Base-by-base conservation (phyloP, 2,113 vertebrate species). In the Callopanchax toddi region DNA sequence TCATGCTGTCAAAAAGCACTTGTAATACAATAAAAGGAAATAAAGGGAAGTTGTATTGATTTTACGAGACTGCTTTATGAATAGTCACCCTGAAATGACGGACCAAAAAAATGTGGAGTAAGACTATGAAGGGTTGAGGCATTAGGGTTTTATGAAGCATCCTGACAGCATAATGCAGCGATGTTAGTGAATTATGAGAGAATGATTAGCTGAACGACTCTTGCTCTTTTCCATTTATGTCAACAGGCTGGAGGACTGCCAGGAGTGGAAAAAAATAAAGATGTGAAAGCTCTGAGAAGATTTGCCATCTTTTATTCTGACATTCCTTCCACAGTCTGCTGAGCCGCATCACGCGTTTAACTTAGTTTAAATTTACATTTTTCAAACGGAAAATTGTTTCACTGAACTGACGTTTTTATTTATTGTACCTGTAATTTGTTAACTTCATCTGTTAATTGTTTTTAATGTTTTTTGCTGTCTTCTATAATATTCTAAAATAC, bases 241-340 rank as follows among this genome's bases (percentile, higher is more conserved):
- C 63, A 78, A 48, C 83, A 86, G 85, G 63, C 44, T 59, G 61
- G 56, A 77, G 42, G 64, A 73, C 67, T 68, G 68, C 70, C 63
- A 21, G 67, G 26, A 43, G 48, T 11, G 1, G 37, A 26, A 44
- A 32, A 11, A 17, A 2, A n/a, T 59, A 42, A 23, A 12, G 56
- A 61, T 22, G 36, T 8, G 18, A 2, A 20, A 21, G 15, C 21
- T 44, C 50, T 40, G 45, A 36, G 53, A 49, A 13, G 55, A 74
- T 18, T n/a, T 45, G 49, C 56, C 57, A 39, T 54, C 49, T 20
- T 56, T 42, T 51, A 46, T 13, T 78, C 23, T 9, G 15, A 65
- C 36, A 15, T 36, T 16, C 0, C 6, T 2, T 40, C 69, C 21
- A 48, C n/a, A n/a, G n/a, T n/a, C n/a, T 53, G 12, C 53, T 49